Percentiles rank a stretch among this genome's conserved stretches.
phyloP scores from a whole-genome alignment of 2,888 invertebrate species.

The Drosophila sordidapex region DNA sequence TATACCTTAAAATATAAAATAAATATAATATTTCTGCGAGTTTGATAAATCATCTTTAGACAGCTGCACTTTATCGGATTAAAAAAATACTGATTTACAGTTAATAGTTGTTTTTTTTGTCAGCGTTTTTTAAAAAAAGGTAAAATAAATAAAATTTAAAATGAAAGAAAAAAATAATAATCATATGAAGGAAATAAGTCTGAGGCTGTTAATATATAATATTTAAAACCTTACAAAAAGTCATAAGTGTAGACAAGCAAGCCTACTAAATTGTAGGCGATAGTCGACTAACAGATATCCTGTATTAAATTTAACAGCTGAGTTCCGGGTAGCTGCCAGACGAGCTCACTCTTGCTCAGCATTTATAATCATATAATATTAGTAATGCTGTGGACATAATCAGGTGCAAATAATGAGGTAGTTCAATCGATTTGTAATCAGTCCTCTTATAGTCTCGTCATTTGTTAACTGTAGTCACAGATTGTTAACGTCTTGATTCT shows the following conservation, averaged over 20 bases:
- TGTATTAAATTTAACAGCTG: neutral
- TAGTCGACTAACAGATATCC: neutral
- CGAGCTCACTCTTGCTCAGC: neutral
- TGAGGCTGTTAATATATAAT: neutral
- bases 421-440: neutral
- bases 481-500: neutral
- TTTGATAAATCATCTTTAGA: slow-evolving; percentile 23
- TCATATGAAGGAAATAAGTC: too few species aligned
- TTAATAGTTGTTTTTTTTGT: neutral
- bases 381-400: too few species aligned
- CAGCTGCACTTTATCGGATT: slow-evolving; percentile 42
- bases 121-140: neutral
- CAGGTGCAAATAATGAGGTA: neutral
- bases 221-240: neutral
- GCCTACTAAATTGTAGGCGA: too few species aligned
- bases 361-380: neutral
- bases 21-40: slow-evolving; percentile 35
- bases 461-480: neutral
- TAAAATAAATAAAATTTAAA: neutral
- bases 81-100: slow-evolving; percentile 10
- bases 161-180: neutral
- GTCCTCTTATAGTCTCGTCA: neutral
- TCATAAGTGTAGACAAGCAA: neutral
- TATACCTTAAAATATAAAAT: slow-evolving; percentile 34
- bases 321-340: neutral